Conservation (phyloP, 1,140 invertebrate species). For the Dendroctonus ponderosae region DNA sequence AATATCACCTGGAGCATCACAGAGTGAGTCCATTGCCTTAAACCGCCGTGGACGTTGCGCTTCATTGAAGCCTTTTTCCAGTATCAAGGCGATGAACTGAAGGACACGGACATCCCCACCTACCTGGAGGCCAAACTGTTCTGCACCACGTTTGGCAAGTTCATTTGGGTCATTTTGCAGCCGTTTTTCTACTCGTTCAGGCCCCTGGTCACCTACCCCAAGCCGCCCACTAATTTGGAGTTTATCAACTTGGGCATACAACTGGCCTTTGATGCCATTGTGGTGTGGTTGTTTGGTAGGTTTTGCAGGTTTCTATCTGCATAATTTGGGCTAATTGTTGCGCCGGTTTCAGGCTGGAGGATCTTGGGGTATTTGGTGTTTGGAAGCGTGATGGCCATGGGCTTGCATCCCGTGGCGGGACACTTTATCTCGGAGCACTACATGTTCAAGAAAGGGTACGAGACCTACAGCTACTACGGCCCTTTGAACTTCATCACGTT, state of each 20-base stretch:
- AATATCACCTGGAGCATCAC: conserved; percentile 98
- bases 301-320: neutral
- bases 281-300: conserved; percentile 80
- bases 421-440: conserved; percentile 99
- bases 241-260: conserved; percentile 86
- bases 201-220: conserved; percentile 89
- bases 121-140: conserved; percentile 91
- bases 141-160: conserved; percentile 87
- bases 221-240: conserved; percentile 78
- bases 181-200: conserved; percentile 95
- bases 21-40: conserved; percentile 58
- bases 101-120: conserved; percentile 96
- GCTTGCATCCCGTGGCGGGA: conserved; percentile 95
- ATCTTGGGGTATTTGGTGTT: conserved; percentile 81
- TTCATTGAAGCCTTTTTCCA: conserved; percentile 48
- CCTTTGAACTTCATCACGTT: conserved; percentile 96
- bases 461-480: conserved; percentile 99
- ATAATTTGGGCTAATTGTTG: neutral
- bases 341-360: conserved; percentile 64
- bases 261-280: conserved; percentile 75
- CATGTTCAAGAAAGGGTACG: conserved; percentile 96
- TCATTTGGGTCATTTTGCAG: conserved; percentile 92
- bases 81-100: conserved; percentile 94
- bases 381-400: conserved; percentile 92
- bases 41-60: neutral